Evolutionary conservation across 2,888 invertebrate genomes (phyloP), one percentile per base, ranked within the genome.

Genomic region (Xylocampa areola): DNA sequence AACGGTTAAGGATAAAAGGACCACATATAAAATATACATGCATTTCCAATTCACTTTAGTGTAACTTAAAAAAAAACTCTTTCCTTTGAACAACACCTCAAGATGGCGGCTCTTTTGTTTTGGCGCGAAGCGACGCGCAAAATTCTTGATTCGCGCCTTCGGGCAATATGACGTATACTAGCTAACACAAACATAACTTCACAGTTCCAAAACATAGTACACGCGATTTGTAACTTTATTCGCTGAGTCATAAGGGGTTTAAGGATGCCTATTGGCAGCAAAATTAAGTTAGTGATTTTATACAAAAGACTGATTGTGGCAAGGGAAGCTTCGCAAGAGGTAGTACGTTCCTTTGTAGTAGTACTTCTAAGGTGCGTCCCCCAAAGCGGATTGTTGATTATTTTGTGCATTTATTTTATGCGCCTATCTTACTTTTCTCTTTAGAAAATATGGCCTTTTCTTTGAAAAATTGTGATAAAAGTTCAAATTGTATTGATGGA

Each of bases 251-350:
- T 29, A 66, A 30, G 30, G 19, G 25, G 13, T 13, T 11, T 6
- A 36, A 30, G 32, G 13, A 29, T 40, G 11, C 23, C 6, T 6
- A 17, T 10, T 30, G 29, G 13, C 0, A 1, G 40, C 13, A 25
- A 16, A 40, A 23, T 29, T 53, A 70, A 58, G 17, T 43, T 76
- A 47, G 80, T 66, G 19, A 60, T 60, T 62, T 65, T 45, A 40
- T 70, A 77, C 81, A 85, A 82, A 84, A 82, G 80, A 73, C 78
- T 85, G 85, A 85, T 85, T 85, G 85, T 82, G 76, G 77, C 52
- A 59, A 77, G 78, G 80, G 83, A 82, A 82, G 66, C 68, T 65
- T 69, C 70, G 49, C 67, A 51, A 68, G 76, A 65, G 72, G 66
- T 35, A 40, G 60, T 57, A 45, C 62, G 60, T 60, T 70, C 69